A percentile compares a stretch with the other conserved stretches of the same genome.
Evolutionary conservation across 2,888 invertebrate genomes (phyloP).

Genomic region (Oligia fasciuncula): DNA sequence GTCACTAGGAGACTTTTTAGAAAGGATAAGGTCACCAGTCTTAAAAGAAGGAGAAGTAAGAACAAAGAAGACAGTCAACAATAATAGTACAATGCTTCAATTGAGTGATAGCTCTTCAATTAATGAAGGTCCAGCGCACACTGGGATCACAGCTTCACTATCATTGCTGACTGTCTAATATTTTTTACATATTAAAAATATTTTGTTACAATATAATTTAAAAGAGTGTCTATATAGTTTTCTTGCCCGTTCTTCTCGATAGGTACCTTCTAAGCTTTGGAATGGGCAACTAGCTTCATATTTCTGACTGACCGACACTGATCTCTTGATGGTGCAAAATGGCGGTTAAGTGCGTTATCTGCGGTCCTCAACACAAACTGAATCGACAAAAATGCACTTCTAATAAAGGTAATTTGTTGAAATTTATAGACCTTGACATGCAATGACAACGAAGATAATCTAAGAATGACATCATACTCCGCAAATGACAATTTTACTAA

Average conservation of each 20-base stretch:
- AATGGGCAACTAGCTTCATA: no score
- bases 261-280: no score
- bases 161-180: background rate
- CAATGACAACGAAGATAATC: conserved; percentile 22
- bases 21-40: background rate
- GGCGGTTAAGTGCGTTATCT: conserved; percentile 38
- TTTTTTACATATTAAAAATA: background rate
- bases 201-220: no score
- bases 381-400: conserved; percentile 42
- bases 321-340: conserved; percentile 13
- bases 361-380: background rate
- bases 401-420: conserved; percentile 24
- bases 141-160: no score
- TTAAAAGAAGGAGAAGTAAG: no score
- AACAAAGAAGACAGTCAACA: background rate
- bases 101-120: no score
- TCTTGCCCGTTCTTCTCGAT: no score
- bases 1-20: background rate
- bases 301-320: no score
- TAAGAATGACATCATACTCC: conserved; percentile 10
- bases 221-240: no score
- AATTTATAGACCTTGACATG: conserved; percentile 32
- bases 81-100: background rate
- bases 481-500: conserved; percentile 12
- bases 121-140: background rate